Percentiles rank a stretch among this genome's conserved stretches.
Conservation (phyloP, 2,797 vertebrate genomes). For the Ceryle rudis region DNA sequence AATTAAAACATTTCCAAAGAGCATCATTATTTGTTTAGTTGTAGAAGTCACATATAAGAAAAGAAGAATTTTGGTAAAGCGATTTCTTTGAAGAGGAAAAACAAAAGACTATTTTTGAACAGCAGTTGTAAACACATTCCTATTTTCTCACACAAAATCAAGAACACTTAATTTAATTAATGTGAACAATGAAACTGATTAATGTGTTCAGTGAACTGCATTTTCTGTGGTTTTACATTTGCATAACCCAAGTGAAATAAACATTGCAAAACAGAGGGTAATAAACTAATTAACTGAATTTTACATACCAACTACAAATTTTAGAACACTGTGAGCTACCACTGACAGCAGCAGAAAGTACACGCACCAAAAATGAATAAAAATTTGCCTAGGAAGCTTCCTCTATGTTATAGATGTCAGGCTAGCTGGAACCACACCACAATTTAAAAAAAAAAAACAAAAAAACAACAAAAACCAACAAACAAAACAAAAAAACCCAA, state of each 20-base stretch:
- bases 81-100: not conserved
- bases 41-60: not conserved
- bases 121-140: not conserved
- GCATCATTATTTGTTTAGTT: not conserved
- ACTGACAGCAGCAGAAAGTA: not conserved
- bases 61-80: not conserved
- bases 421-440: not conserved
- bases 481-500: no score
- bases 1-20: not conserved
- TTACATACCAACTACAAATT: not conserved
- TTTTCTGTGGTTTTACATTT: not conserved
- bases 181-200: not conserved
- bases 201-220: not conserved
- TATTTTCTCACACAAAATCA: constrained; percentile 10
- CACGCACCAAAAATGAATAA: not conserved
- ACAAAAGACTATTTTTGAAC: not conserved
- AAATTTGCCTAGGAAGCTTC: not conserved
- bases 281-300: not conserved
- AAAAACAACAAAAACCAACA: no score
- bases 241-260: constrained; percentile 13
- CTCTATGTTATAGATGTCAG: not conserved
- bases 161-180: constrained; percentile 19
- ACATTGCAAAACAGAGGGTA: not conserved
- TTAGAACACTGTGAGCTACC: not conserved
- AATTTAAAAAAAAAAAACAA: no score